Percentiles rank a stretch among this genome's conserved stretches.
These are phyloP conservation scores for Leptinotarsa lineolata DNA, from an alignment of 1,140 invertebrate genomes.

Conservation along the genomic window DNA sequence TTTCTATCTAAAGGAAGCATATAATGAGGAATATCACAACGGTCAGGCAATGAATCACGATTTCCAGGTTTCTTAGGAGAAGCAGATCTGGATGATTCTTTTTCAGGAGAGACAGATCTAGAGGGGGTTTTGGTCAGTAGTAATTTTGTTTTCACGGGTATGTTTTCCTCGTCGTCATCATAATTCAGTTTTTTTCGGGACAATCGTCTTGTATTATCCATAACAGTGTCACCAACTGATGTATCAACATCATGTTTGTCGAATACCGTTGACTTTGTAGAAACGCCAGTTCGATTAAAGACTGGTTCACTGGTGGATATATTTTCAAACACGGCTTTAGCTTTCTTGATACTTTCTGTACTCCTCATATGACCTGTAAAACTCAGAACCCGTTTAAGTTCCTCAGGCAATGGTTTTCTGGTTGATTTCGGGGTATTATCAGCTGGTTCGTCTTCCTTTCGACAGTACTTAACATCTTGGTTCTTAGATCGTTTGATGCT, in stretches of 20 bases:
- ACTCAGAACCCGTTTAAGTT: slow-evolving; percentile 45
- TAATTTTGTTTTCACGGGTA: not conserved
- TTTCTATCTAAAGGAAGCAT: slow-evolving; percentile 52
- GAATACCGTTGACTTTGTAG: slow-evolving; percentile 58
- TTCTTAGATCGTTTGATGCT: slow-evolving; percentile 27
- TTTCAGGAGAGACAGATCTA: slow-evolving; percentile 8
- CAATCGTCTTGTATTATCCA: not conserved
- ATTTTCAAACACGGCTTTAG: slow-evolving; percentile 69
- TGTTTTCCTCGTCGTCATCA: slow-evolving; percentile 3
- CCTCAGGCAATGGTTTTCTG: slow-evolving; percentile 38
- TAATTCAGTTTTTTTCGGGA: slow-evolving; percentile 3
- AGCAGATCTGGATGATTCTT: not conserved
- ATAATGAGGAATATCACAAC: slow-evolving; percentile 49
- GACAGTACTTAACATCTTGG: slow-evolving; percentile 20
- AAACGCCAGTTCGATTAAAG: slow-evolving; percentile 57
- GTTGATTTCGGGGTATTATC: slow-evolving; percentile 43
- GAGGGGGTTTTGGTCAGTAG: not conserved
- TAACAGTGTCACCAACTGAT: not conserved
- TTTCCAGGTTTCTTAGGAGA: slow-evolving; percentile 12
- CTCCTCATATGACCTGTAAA: slow-evolving; percentile 56
- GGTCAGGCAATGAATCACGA: slow-evolving; percentile 34
- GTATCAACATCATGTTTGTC: slow-evolving; percentile 37
- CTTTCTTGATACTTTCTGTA: slow-evolving; percentile 66
- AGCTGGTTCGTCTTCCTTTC: not conserved
- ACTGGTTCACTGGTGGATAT: slow-evolving; percentile 49